Evolutionary conservation across 2,888 invertebrate species (phyloP).

Genomic region (Harpalus rufipes): DNA sequence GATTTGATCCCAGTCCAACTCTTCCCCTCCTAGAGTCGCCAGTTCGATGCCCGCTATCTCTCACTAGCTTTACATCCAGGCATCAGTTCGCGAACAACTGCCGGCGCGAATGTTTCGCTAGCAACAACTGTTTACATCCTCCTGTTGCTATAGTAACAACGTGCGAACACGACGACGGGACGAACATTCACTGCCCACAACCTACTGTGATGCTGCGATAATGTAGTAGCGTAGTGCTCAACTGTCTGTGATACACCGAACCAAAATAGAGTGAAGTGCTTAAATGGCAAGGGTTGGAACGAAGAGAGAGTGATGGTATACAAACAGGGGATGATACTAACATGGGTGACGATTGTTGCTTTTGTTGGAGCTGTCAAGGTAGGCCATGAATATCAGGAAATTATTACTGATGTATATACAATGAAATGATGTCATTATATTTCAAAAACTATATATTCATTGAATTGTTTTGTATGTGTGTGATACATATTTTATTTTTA

Average conservation of each 20-base stretch:
- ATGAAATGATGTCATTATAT: no score
- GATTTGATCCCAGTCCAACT: background rate
- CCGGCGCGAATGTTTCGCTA: constrained; percentile 15
- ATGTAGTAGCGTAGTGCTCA: constrained; percentile 15
- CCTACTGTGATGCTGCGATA: background rate
- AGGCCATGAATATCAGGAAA: background rate
- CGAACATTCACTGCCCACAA: background rate
- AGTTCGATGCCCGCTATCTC: constrained; percentile 32
- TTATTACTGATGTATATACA: no score
- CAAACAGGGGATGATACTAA: background rate
- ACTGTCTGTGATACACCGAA: constrained; percentile 7
- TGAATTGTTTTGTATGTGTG: no score
- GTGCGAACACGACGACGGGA: no score
- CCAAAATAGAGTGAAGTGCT: background rate
- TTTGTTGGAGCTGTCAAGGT: background rate
- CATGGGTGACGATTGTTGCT: background rate
- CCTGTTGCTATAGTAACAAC: background rate
- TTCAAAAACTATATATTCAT: no score
- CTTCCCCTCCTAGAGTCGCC: background rate
- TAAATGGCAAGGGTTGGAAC: background rate
- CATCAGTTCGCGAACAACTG: constrained; percentile 33
- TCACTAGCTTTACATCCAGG: background rate
- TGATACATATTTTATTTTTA: no score
- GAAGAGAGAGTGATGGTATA: background rate
- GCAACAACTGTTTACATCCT: background rate